phyloP scores from a whole-genome alignment of 2,113 vertebrate species.

The Tyrannus savana region DNA sequence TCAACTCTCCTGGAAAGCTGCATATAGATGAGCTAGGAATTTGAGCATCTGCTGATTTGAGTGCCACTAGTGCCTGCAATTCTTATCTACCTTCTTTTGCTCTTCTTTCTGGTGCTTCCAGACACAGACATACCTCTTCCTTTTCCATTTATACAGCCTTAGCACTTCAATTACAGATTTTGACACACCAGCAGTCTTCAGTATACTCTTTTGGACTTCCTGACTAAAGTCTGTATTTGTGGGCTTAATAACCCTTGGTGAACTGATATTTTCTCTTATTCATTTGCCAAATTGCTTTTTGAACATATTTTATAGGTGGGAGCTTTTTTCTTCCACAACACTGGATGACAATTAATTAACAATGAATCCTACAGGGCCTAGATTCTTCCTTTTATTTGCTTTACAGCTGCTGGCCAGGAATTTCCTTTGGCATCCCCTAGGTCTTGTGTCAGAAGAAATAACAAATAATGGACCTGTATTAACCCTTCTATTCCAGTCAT shows the following conservation, averaged over 20 bases:
- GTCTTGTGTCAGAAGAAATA: conserved; percentile 4
- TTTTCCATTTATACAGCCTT: neutral
- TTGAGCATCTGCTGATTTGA: neutral
- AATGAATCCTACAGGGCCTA: neutral
- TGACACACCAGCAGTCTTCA: neutral
- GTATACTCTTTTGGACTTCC: neutral
- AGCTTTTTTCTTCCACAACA: neutral
- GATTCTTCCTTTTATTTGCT: conserved; percentile 10
- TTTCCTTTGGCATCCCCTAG: neutral
- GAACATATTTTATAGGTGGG: neutral
- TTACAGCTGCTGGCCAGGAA: neutral
- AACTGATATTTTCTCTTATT: neutral
- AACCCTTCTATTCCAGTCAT: neutral
- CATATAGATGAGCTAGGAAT: neutral
- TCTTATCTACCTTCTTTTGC: neutral
- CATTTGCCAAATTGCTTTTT: neutral
- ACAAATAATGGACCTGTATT: neutral
- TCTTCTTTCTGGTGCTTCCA: neutral
- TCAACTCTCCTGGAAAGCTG: neutral
- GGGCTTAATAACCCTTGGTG: neutral
- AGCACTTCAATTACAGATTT: neutral
- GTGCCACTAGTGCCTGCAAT: neutral
- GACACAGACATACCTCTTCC: neutral
- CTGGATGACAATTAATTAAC: neutral
- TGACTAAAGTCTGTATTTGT: neutral